These are phyloP conservation scores for Todiramphus chloris DNA, from an alignment of 2,113 vertebrate species.

Conservation along the genomic window DNA sequence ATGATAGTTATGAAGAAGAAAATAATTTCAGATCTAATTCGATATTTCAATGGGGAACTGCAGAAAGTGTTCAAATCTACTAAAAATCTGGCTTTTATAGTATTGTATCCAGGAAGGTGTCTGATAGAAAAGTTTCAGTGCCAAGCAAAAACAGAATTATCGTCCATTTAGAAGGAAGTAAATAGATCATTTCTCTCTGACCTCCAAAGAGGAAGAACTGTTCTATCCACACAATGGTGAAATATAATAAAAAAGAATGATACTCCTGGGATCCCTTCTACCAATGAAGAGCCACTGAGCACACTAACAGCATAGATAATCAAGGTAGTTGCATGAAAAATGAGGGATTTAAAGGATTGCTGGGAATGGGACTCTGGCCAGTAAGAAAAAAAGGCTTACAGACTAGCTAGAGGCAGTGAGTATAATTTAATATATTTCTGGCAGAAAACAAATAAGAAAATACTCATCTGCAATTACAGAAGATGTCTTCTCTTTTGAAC, in stretches of 20 bases:
- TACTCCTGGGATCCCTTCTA: background rate
- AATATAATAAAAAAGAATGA: conserved; percentile 58
- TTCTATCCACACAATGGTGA: conserved; percentile 1
- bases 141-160: conserved; percentile 53
- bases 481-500: conserved; percentile 54
- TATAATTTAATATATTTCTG: conserved; percentile 67
- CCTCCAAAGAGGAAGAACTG: conserved; percentile 28
- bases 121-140: conserved; percentile 20
- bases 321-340: conserved; percentile 52
- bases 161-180: conserved; percentile 39
- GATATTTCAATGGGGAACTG: background rate
- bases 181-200: conserved; percentile 43
- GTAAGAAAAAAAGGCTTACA: conserved; percentile 9
- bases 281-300: conserved; percentile 40
- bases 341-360: conserved; percentile 56
- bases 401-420: conserved; percentile 24
- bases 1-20: background rate
- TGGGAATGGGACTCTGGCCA: conserved; percentile 34
- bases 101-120: conserved; percentile 19
- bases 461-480: conserved; percentile 62
- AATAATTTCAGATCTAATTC: conserved; percentile 21
- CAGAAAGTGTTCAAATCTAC: background rate
- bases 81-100: conserved; percentile 45
- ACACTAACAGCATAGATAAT: conserved; percentile 44
- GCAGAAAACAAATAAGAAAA: conserved; percentile 53